Conservation (phyloP, 2,113 vertebrate genomes). For the Dryoscopus gambensis region DNA sequence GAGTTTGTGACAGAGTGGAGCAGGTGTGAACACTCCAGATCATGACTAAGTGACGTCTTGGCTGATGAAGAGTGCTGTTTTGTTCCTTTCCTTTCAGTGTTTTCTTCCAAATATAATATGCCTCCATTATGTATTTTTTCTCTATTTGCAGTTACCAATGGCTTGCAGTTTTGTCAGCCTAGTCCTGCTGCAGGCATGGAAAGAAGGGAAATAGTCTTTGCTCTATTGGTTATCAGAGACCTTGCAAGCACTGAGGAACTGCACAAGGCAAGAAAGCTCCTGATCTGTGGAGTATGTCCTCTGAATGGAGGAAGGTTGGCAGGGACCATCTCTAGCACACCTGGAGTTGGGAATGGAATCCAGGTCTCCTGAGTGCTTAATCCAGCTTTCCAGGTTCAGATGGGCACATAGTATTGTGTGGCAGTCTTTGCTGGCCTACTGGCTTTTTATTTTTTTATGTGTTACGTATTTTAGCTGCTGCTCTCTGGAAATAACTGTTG, state of each 20-base stretch:
- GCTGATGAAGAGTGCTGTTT: slow-evolving; percentile 14
- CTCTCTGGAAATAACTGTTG: not conserved
- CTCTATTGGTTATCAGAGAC: not conserved
- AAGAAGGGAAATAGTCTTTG: not conserved
- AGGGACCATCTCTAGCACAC: not conserved
- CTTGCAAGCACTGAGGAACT: not conserved
- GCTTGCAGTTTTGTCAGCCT: not conserved
- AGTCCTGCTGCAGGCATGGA: not conserved
- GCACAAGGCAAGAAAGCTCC: not conserved
- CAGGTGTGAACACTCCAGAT: slow-evolving; percentile 41
- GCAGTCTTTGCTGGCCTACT: not conserved
- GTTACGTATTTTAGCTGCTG: not conserved
- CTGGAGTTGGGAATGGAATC: not conserved
- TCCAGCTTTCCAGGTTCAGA: not conserved
- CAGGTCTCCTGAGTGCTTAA: not conserved
- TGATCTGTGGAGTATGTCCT: fast-evolving
- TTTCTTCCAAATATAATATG: slow-evolving; percentile 41
- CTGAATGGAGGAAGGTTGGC: not conserved
- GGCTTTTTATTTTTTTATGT: not conserved
- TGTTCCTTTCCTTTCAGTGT: not conserved
- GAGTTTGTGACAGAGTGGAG: not conserved
- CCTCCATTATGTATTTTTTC: not conserved
- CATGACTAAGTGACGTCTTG: slow-evolving; percentile 25
- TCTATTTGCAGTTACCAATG: not conserved
- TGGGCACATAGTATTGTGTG: not conserved